Percentiles rank a stretch among this genome's conserved stretches.
Evolutionary conservation across 2,888 invertebrate genomes (phyloP).

Genomic region (Macaria notata): DNA sequence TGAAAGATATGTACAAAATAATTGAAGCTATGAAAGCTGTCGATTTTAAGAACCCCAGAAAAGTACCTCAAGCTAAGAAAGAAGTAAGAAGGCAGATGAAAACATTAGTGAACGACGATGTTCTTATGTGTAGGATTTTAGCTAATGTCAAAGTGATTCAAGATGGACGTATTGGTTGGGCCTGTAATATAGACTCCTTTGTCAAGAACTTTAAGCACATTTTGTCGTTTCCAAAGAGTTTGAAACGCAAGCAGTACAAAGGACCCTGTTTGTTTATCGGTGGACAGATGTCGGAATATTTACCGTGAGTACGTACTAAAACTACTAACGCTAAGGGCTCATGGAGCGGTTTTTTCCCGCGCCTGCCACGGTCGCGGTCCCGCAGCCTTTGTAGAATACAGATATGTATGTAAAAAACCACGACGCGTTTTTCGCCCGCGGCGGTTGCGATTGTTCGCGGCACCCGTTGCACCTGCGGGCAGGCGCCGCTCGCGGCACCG

Average conservation of each 20-base stretch:
- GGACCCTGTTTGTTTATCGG: constrained; percentile 92
- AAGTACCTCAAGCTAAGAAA: constrained; percentile 45
- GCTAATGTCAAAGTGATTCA: constrained; percentile 75
- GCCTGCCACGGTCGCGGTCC: no score
- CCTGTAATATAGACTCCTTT: constrained; percentile 88
- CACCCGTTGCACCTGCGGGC: no score
- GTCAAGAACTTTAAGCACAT: constrained; percentile 84
- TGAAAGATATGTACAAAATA: constrained; percentile 79
- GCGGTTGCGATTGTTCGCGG: no score
- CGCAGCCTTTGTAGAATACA: no score
- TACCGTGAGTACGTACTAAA: constrained; percentile 80
- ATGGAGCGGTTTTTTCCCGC: no score
- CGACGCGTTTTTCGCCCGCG: no score
- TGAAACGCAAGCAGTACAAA: constrained; percentile 58
- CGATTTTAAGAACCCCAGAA: constrained; percentile 47
- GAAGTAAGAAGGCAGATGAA: constrained; percentile 48
- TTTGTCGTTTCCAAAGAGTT: constrained; percentile 81
- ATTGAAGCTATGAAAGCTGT: constrained; percentile 74
- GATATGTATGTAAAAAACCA: no score
- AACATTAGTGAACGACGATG: constrained; percentile 69
- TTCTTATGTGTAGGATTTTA: constrained; percentile 78
- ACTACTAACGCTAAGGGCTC: no score
- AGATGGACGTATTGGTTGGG: constrained; percentile 83
- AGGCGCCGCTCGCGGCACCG: no score
- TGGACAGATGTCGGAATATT: constrained; percentile 90